A percentile compares a stretch with the other conserved stretches of the same genome.
Evolutionary conservation across 2,113 vertebrate species (phyloP).

Genomic region (Mesoclemmys tuberculata): DNA sequence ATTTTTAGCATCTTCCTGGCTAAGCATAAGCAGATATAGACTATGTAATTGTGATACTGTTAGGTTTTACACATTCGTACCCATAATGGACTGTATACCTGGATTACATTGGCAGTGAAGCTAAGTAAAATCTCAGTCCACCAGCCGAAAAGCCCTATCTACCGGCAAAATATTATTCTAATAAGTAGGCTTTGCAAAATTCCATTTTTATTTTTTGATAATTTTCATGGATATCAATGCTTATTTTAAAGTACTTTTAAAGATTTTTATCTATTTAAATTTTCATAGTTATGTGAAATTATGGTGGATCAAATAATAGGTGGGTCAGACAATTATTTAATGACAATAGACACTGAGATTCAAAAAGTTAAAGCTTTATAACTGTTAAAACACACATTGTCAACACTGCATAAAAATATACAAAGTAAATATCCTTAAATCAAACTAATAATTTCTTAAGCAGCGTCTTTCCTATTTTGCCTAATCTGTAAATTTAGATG

Average conservation of each 20-base stretch:
- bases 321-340: neutral
- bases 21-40: neutral
- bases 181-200: neutral
- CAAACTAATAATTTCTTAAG: neutral
- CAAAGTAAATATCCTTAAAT: neutral
- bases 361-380: neutral
- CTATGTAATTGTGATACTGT: neutral
- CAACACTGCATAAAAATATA: neutral
- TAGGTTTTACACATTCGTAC: neutral
- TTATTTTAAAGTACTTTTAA: neutral
- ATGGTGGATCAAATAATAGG: neutral
- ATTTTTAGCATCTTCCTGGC: neutral
- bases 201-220: neutral
- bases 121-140: slow-evolving; percentile 10
- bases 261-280: neutral
- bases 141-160: slow-evolving; percentile 34
- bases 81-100: neutral
- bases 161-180: neutral
- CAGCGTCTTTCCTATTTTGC: neutral
- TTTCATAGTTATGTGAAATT: neutral
- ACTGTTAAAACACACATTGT: neutral
- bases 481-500: neutral
- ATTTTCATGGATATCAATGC: neutral
- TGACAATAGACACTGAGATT: neutral
- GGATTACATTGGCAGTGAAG: neutral